Conservation (phyloP, 2,888 invertebrate species). For the Glomeris marginata region DNA sequence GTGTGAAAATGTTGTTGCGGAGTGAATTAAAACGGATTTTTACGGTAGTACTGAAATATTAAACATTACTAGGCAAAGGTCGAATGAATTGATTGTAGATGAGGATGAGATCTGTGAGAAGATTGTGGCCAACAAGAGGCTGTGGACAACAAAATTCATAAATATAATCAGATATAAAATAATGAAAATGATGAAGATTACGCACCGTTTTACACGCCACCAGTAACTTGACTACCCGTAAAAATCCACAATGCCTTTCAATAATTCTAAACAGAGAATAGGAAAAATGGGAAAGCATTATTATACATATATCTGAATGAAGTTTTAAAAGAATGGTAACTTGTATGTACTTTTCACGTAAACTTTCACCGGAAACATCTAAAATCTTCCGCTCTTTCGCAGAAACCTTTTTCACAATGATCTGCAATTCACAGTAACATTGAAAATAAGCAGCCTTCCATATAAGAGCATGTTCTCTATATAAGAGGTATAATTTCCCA, state of each 20-base stretch:
- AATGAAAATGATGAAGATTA: no score
- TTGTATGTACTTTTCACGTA: background rate
- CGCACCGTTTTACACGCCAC: background rate
- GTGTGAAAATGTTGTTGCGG: no score
- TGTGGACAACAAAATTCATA: background rate
- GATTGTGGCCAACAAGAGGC: slow-evolving; percentile 3
- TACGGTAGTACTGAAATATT: no score
- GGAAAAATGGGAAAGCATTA: no score
- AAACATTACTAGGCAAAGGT: slow-evolving; percentile 7
- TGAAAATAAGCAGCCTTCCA: background rate
- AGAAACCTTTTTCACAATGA: slow-evolving; percentile 2
- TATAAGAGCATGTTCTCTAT: background rate
- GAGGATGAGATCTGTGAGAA: slow-evolving; percentile 11
- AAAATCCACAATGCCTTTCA: background rate
- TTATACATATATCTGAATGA: no score
- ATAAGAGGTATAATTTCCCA: no score
- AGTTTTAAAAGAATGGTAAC: no score
- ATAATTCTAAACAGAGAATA: no score
- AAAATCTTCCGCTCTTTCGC: background rate
- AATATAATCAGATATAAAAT: background rate
- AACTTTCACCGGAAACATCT: background rate
- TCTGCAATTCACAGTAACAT: background rate
- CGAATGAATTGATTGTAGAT: slow-evolving; percentile 6
- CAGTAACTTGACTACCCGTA: background rate
- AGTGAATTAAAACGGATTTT: no score